phyloP scores from a whole-genome alignment of 1,140 invertebrate genomes.

The Drosophila subpulchrella region DNA sequence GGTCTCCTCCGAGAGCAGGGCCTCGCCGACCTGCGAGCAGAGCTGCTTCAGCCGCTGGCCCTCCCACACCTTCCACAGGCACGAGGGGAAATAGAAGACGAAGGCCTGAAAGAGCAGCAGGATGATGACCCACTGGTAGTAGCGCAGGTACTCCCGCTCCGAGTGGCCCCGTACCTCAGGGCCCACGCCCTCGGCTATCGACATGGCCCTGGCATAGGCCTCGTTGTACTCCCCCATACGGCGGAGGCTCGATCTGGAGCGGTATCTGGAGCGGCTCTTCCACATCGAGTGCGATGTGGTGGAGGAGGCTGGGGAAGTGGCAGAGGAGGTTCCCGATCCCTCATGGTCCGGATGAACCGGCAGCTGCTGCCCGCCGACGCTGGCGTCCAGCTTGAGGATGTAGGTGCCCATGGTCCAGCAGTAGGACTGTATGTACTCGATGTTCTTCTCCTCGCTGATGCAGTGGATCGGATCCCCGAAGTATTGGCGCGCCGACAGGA shows the following conservation, averaged over 20 bases:
- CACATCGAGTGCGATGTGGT: neutral
- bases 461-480: conserved; percentile 90
- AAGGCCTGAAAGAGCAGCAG: conserved; percentile 92
- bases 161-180: conserved; percentile 84
- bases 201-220: conserved; percentile 63
- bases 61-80: conserved; percentile 92
- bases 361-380: neutral
- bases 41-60: conserved; percentile 87
- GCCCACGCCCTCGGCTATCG: conserved; percentile 74
- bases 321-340: neutral
- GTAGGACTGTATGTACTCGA: conserved; percentile 89
- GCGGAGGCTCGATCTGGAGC: conserved; percentile 16
- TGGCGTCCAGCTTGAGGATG: conserved; percentile 85
- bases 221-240: conserved; percentile 49
- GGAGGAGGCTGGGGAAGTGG: neutral
- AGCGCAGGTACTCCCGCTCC: conserved; percentile 88
- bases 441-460: conserved; percentile 85
- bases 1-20: conserved; percentile 84
- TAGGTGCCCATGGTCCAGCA: conserved; percentile 93
- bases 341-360: neutral
- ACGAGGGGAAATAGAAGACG: conserved; percentile 90
- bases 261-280: neutral
- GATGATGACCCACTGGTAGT: conserved; percentile 96
- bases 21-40: conserved; percentile 85
- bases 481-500: conserved; percentile 89